Base-by-base conservation (phyloP, 2,797 vertebrate genomes). In the Sebastes alutus region DNA sequence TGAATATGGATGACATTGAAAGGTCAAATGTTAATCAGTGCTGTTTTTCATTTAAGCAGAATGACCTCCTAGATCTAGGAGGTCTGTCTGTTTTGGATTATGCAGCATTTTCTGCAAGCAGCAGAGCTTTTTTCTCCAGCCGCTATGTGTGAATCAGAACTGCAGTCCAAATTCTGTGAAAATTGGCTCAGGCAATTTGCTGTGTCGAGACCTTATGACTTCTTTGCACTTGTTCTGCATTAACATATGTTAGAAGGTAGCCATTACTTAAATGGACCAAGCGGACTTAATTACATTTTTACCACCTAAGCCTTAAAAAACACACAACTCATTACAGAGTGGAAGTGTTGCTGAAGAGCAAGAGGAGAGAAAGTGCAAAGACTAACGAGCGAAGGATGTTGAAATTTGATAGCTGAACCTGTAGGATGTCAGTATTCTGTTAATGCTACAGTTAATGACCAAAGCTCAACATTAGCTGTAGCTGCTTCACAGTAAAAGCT, bases 1-100 rank as follows among this genome's bases (percentile, higher is more conserved):
- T 87, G 83, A 88, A 92, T 88, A 86, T 80, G 70, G 86, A 91
- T 83, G 87, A 90, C 89, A 91, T 75, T 83, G 83, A 88, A 81
- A 89, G 92, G 93, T 91, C 88, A 92, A 87, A 90, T 89, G 89
- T 91, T 91, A 92, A 91, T 94, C 83, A 79, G 78, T 78, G 82
- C 77, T 83, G 92, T 81, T 91, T 90, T 85, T 85, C 81, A 84
- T 93, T 93, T 85, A 86, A 76, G 69, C 70, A 33, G 52, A 78
- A 78, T 58, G 81, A 83, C 77, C 80, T 63, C 78, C 75, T 33
- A 74, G 67, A 81, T 85, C 65, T 64, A 78, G 60, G 59, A 3
- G 69, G 56, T 38, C 59, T 35, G n/a, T 79, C 84, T 93, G 87
- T 65, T 87, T 93, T 90, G 69, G 76, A 87, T 88, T 82, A 83